Evolutionary conservation across 2,113 vertebrate genomes (phyloP).

Genomic region (Protobothrops mucrosquamatus): DNA sequence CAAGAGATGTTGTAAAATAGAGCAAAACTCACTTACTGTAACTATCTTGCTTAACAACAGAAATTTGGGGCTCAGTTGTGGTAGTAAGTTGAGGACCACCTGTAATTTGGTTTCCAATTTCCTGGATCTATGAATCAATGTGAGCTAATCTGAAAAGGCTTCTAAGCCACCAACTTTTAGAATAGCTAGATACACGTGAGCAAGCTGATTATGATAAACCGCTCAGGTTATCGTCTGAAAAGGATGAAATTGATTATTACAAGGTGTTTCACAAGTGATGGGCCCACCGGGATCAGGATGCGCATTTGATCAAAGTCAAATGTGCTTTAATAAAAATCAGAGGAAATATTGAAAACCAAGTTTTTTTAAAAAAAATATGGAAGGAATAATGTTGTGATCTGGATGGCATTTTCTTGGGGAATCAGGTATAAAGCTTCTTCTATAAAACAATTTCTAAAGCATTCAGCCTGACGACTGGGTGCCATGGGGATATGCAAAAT

Average conservation of each 20-base stretch:
- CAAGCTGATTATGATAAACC: neutral
- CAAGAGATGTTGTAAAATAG: neutral
- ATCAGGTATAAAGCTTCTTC: neutral
- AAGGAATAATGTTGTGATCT: conserved; percentile 20
- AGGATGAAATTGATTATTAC: neutral
- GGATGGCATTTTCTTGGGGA: neutral
- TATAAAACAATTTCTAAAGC: conserved; percentile 20
- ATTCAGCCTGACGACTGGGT: conserved; percentile 11
- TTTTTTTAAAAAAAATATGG: conserved; percentile 11
- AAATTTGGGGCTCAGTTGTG: neutral
- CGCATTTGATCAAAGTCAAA: neutral
- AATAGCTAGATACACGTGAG: neutral
- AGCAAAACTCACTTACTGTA: neutral
- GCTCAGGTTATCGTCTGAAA: neutral
- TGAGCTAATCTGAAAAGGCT: neutral
- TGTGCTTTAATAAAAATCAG: neutral
- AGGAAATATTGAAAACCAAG: neutral
- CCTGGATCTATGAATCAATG: neutral
- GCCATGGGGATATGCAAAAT: conserved; percentile 8
- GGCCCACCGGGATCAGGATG: neutral
- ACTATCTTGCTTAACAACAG: neutral
- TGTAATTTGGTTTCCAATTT: neutral
- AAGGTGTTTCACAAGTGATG: neutral
- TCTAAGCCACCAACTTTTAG: neutral
- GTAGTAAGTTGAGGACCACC: neutral